A percentile compares a stretch with the other conserved stretches of the same genome.
Evolutionary conservation across 2,888 invertebrate genomes (phyloP).

Genomic region (Callimorpha dominula): DNA sequence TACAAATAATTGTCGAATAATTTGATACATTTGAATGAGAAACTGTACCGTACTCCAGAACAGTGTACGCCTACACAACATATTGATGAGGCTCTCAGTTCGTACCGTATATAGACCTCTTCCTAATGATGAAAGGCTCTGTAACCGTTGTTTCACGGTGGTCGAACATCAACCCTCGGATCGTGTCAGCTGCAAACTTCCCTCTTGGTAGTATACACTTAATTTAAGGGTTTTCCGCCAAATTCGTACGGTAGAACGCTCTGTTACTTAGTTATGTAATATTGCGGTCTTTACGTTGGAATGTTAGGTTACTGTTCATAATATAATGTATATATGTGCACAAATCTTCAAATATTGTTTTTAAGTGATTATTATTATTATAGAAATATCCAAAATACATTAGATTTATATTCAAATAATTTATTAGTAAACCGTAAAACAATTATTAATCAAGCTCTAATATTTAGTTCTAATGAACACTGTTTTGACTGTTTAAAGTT

Average conservation of each 20-base stretch:
- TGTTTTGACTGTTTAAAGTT: too few relatives aligned
- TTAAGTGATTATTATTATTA: too few relatives aligned
- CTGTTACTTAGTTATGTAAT: conserved; percentile 6
- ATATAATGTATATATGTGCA: too few relatives aligned
- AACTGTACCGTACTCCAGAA: not conserved
- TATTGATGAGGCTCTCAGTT: not conserved
- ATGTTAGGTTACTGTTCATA: too few relatives aligned
- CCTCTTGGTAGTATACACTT: conserved; percentile 15
- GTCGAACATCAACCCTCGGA: conserved; percentile 22
- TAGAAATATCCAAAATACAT: too few relatives aligned
- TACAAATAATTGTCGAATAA: not conserved
- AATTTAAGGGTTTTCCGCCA: conserved; percentile 18
- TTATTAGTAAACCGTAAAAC: too few relatives aligned
- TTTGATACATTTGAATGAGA: not conserved
- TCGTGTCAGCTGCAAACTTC: conserved; percentile 30
- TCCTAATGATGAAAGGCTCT: conserved; percentile 22
- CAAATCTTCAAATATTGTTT: too few relatives aligned
- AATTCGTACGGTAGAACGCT: conserved; percentile 14
- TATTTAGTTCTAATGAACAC: too few relatives aligned
- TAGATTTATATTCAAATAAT: too few relatives aligned
- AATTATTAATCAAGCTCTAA: too few relatives aligned
- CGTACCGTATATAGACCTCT: conserved; percentile 11
- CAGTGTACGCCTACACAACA: conserved; percentile 7
- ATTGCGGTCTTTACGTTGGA: not conserved
- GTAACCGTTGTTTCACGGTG: conserved; percentile 26